Base-by-base conservation (phyloP, 2,113 vertebrate species). In the Channa argus region DNA sequence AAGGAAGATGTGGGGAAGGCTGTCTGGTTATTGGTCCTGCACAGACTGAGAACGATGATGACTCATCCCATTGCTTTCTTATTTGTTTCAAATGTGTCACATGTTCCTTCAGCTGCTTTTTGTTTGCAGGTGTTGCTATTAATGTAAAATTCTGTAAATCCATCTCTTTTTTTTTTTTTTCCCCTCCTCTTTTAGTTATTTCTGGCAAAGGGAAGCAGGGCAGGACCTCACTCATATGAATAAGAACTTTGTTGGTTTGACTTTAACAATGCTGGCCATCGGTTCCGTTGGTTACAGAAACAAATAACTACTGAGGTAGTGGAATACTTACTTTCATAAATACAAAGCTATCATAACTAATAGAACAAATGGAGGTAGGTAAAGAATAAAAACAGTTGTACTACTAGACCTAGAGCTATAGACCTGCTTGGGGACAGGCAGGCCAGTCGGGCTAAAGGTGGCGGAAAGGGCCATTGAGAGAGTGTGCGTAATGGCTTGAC, bases 21-120 rank as follows among this genome's bases (percentile, higher is more conserved):
- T 68, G 68, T 79, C 92, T 94, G 93, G 91, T 93, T 95, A 92
- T 92, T 79, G 90, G 91, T 94, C 85, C 87, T 79, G 67, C 84
- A 79, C 85, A 86, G 79, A 85, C 83, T 83, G 74, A 88, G 82
- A 79, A 74, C 78, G 72, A 79, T 76, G 71, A 73, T 78, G 63
- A 80, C 81, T 86, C 86, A 90, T 86, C 79, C 79, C 91, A 92
- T 90, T 79, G 82, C 89, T 91, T 90, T 90, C 52, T 59, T 89
- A 90, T 92, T 65, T 77, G 60, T 88, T 87, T 73, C 58, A 72
- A 77, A 62, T 74, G 78, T 86, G 69, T 86, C 39, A 7, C 85
- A 86, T 88, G 86, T 89, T 71, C 81, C 84, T 82, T 59, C 82
- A 87, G 90, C 85, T 87, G 81, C 77, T 81, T 66, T 91, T 86